phyloP scores from a whole-genome alignment of 2,888 invertebrate genomes.

The Pyrochroa serraticornis region DNA sequence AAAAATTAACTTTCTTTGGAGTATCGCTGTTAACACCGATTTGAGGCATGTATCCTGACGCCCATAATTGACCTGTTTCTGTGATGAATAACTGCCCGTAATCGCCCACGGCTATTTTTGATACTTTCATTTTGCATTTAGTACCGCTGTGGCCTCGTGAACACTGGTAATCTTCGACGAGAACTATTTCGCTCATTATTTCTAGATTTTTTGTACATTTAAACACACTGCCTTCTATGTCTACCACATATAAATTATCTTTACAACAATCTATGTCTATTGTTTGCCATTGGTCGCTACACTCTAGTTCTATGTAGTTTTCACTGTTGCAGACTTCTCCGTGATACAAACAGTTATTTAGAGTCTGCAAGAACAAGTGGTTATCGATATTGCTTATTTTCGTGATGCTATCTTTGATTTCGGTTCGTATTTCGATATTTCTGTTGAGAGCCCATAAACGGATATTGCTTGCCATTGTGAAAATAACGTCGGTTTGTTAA shows the following conservation, averaged over 20 bases:
- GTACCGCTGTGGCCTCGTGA: constrained; percentile 68
- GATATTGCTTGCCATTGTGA: constrained; percentile 33
- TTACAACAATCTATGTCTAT: constrained; percentile 69
- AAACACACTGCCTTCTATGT: constrained; percentile 66
- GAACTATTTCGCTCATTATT: constrained; percentile 65
- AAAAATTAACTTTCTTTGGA: constrained; percentile 71
- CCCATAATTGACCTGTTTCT: constrained; percentile 73
- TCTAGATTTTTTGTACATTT: constrained; percentile 63
- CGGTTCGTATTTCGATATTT: constrained; percentile 46
- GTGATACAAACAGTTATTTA: constrained; percentile 56
- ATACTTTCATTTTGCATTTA: constrained; percentile 67
- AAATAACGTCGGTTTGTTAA: too few species aligned
- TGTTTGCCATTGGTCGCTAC: constrained; percentile 62
- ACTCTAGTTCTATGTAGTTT: constrained; percentile 47
- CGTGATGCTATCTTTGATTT: constrained; percentile 48
- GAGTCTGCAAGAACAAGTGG: constrained; percentile 58
- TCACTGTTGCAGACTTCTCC: constrained; percentile 41
- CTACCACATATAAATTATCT: constrained; percentile 66
- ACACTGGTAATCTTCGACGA: constrained; percentile 70
- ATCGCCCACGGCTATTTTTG: constrained; percentile 67
- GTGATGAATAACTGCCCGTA: constrained; percentile 70
- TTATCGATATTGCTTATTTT: constrained; percentile 59
- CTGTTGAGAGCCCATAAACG: constrained; percentile 48
- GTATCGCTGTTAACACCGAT: constrained; percentile 65
- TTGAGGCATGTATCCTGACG: constrained; percentile 71